Evolutionary conservation across 2,113 vertebrate genomes (phyloP), one percentile per base, ranked within the genome.

Genomic region (Fukomys damarensis): DNA sequence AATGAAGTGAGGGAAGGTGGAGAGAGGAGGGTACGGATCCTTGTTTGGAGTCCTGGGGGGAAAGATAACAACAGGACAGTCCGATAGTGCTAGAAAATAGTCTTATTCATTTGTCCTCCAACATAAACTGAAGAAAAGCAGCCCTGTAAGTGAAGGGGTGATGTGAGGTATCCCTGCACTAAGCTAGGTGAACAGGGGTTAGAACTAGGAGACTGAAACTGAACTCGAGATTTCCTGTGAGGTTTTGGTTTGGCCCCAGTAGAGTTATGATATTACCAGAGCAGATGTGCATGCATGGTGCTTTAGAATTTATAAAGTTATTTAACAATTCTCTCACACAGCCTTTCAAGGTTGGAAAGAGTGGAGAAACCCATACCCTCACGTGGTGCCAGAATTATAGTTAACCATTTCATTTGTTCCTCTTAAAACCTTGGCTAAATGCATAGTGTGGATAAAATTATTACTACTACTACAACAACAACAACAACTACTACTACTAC

Each of bases 221-320:
- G 72, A 79, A 74, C n/a, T 58, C 12, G 16, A 79, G 54, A 20
- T 91, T 83, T 87, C 41, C 58, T 68, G 8, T 35, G 89, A 43
- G 35, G 28, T 19, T 91, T 56, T 72, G 19, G 11, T 80, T 89
- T 91, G 87, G 26, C 7, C 30, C 63, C 70, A 68, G 52, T 61
- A 88, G 46, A 58, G 28, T 72, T 94, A 56, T 19, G 89, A 22
- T 46, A 85, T 91, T 80, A 88, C n/a, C 43, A 84, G 46, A 66
- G 56, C n/a, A 87, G 54, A 87, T 24, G 28, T 76, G 11, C 43
- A 68, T 76, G 11, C 43, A 74, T 88, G 30, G 49, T 95, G 38
- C 38, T 91, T 93, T 91, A 74, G 12, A 87, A 91, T 88, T 93
- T 63, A 80, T 52, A 92, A 61, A 86, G 61, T 59, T 79, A 86